Evolutionary conservation across 1,140 invertebrate genomes (phyloP).

Genomic region (Drosophila tropicalis): DNA sequence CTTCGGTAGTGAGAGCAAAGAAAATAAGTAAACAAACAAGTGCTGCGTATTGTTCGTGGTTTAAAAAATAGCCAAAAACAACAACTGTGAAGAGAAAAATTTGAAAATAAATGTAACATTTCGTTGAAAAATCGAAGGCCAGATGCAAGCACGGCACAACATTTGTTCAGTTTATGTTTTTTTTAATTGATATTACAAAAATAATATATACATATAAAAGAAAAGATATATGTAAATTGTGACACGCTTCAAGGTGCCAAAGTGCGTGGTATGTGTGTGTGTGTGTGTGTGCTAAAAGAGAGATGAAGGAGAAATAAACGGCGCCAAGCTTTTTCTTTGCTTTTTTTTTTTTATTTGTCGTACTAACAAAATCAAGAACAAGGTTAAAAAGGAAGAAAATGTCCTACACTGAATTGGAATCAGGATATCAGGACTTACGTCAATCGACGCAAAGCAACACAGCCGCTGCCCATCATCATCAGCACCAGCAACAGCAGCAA

Average conservation of each 20-base stretch:
- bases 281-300: neutral
- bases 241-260: constrained; percentile 1
- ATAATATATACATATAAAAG: constrained; percentile 25
- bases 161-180: constrained; percentile 4
- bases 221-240: constrained; percentile 8
- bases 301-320: constrained; percentile 9
- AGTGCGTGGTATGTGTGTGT: neutral
- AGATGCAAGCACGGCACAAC: constrained; percentile 17
- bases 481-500: constrained; percentile 45
- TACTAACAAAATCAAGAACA: constrained; percentile 33
- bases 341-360: neutral
- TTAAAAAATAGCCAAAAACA: constrained; percentile 4
- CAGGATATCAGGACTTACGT: constrained; percentile 92
- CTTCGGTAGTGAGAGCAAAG: neutral
- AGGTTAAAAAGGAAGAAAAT: constrained; percentile 70
- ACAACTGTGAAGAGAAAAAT: neutral
- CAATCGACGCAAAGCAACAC: constrained; percentile 84
- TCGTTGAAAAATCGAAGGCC: constrained; percentile 37
- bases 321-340: constrained; percentile 6
- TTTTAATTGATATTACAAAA: constrained; percentile 15
- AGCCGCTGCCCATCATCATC: constrained; percentile 35
- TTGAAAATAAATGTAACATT: constrained; percentile 1
- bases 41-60: constrained; percentile 21
- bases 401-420: constrained; percentile 95
- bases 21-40: neutral